phyloP scores from a whole-genome alignment of 1,140 invertebrate genomes.

The Lepidostoma basale region DNA sequence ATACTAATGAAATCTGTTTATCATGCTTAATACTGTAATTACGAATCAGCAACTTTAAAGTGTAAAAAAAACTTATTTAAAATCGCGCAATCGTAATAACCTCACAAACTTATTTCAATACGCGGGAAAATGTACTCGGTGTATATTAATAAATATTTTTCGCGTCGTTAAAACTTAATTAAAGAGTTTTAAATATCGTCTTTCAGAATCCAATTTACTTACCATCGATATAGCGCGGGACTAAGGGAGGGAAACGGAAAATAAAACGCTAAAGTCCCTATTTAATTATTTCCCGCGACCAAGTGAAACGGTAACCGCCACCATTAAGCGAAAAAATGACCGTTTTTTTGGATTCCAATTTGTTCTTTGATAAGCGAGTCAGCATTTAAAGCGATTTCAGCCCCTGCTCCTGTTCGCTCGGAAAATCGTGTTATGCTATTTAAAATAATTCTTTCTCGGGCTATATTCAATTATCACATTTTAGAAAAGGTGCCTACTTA shows the following conservation, averaged over 20 bases:
- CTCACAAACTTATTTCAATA: too few species aligned
- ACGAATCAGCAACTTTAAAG: too few species aligned
- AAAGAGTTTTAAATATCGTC: neutral
- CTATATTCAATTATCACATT: neutral
- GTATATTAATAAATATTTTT: too few species aligned
- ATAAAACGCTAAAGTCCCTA: constrained; percentile 24
- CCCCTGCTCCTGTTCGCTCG: neutral
- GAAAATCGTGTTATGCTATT: constrained; percentile 20
- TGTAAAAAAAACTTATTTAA: too few species aligned
- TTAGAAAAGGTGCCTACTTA: too few species aligned
- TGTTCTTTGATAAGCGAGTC: constrained; percentile 44
- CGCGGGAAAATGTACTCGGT: too few species aligned
- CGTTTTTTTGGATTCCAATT: constrained; percentile 42
- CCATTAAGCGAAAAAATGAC: constrained; percentile 38
- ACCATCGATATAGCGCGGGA: neutral
- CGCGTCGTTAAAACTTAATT: constrained; percentile 2
- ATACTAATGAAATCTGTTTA: too few species aligned
- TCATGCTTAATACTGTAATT: too few species aligned
- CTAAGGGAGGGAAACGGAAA: neutral
- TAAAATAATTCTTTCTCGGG: constrained; percentile 4
- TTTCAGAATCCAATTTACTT: neutral
- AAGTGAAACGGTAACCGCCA: constrained; percentile 39
- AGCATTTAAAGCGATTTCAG: constrained; percentile 42
- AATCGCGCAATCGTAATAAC: too few species aligned
- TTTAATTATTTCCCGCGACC: constrained; percentile 42